phyloP scores from a whole-genome alignment of 2,113 vertebrate species.

The Nibea albiflora region DNA sequence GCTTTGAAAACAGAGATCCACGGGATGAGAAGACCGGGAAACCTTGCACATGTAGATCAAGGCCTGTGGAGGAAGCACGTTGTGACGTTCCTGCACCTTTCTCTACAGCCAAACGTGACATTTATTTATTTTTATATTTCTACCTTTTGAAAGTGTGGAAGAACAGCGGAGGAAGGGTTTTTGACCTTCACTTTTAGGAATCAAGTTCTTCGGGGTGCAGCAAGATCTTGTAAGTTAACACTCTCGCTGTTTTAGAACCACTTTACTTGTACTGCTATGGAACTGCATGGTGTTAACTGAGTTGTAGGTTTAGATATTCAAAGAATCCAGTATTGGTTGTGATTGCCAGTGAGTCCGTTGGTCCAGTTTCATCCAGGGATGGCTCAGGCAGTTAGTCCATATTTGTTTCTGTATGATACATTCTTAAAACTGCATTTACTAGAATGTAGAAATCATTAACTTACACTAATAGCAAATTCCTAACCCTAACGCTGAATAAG shows the following conservation, averaged over 20 bases:
- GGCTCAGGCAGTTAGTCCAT: too few relatives aligned
- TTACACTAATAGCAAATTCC: too few relatives aligned
- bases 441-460: too few relatives aligned
- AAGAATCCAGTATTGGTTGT: too few relatives aligned
- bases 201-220: neutral
- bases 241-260: neutral
- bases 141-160: neutral
- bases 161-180: neutral
- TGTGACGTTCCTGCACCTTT: neutral
- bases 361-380: too few relatives aligned
- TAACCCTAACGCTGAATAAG: too few relatives aligned
- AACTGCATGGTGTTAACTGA: neutral
- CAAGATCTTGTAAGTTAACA: conserved; percentile 5
- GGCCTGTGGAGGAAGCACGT: conserved; percentile 11
- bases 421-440: too few relatives aligned
- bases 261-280: too few relatives aligned
- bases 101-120: neutral
- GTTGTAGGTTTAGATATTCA: too few relatives aligned
- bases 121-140: neutral
- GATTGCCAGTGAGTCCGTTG: too few relatives aligned
- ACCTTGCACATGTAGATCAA: neutral
- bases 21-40: neutral
- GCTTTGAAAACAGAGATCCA: conserved; percentile 52
- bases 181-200: neutral
- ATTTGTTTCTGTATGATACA: too few relatives aligned